Conservation (phyloP, 2,797 vertebrate genomes). For the Gymnopithys bicolor region DNA sequence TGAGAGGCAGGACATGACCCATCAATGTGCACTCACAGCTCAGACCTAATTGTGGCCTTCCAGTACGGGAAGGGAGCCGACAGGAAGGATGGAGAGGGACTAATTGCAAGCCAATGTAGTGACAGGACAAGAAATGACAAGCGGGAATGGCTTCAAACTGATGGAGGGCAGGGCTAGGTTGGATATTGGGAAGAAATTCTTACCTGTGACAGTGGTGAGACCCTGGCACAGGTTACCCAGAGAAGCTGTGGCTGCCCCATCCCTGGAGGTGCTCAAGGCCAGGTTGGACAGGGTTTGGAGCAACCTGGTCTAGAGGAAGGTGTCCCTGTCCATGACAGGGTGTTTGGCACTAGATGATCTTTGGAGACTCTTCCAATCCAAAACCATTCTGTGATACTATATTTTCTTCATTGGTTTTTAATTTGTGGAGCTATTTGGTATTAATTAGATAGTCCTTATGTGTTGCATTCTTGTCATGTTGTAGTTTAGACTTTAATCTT, state of each 20-base stretch:
- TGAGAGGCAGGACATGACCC: not conserved
- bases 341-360: not conserved
- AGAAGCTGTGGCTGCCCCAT: not conserved
- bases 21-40: not conserved
- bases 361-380: not conserved
- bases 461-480: not conserved
- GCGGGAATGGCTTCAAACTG: not conserved
- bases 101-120: not conserved
- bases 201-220: not conserved
- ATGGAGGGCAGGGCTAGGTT: not conserved
- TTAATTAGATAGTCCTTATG: accelerated
- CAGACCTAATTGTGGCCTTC: not conserved
- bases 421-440: not conserved
- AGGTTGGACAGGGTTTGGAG: no score
- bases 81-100: not conserved
- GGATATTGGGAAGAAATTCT: no score
- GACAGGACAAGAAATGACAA: no score
- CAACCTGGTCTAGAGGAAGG: not conserved
- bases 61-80: not conserved
- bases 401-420: not conserved
- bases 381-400: not conserved
- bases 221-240: not conserved
- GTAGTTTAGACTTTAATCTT: not conserved
- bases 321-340: not conserved
- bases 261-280: not conserved